These are phyloP conservation scores for Eumeta japonica DNA, from an alignment of 1,140 invertebrate genomes.

Conservation along the genomic window DNA sequence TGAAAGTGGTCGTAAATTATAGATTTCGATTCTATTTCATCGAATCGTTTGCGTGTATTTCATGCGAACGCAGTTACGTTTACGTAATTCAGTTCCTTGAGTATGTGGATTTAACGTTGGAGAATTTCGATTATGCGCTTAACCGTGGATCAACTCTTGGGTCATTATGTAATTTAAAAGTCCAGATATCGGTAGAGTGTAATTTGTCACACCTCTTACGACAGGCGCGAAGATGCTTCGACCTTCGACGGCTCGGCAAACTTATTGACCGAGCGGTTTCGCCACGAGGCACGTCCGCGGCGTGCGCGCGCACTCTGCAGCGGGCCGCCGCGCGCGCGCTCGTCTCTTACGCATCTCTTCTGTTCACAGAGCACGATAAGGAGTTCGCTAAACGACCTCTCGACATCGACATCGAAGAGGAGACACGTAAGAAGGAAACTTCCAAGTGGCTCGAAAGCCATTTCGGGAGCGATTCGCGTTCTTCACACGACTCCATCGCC, in stretches of 20 bases:
- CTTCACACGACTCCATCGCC: conserved; percentile 65
- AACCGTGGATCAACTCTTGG: not conserved
- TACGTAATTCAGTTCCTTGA: not conserved
- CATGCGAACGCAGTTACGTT: not conserved
- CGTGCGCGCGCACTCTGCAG: conserved; percentile 23
- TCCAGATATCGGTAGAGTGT: not conserved
- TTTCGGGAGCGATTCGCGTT: conserved; percentile 81
- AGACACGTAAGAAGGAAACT: conserved; percentile 84
- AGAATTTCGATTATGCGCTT: not conserved
- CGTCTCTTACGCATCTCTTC: conserved; percentile 14
- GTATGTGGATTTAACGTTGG: not conserved
- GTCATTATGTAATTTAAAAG: not conserved
- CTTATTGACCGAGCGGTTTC: conserved; percentile 49
- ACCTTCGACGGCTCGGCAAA: conserved; percentile 51
- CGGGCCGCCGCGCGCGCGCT: conserved; percentile 24
- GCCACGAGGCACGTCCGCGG: conserved; percentile 26
- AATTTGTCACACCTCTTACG: no score
- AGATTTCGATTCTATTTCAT: no score
- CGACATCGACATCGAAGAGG: conserved; percentile 83
- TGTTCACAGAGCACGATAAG: conserved; percentile 60
- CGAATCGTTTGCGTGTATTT: not conserved
- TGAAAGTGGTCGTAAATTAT: no score
- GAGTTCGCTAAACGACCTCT: conserved; percentile 79
- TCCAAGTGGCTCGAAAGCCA: conserved; percentile 87
- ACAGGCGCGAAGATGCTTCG: no score